Evolutionary conservation across 2,888 invertebrate species (phyloP).

Genomic region (Tyria jacobaeae): DNA sequence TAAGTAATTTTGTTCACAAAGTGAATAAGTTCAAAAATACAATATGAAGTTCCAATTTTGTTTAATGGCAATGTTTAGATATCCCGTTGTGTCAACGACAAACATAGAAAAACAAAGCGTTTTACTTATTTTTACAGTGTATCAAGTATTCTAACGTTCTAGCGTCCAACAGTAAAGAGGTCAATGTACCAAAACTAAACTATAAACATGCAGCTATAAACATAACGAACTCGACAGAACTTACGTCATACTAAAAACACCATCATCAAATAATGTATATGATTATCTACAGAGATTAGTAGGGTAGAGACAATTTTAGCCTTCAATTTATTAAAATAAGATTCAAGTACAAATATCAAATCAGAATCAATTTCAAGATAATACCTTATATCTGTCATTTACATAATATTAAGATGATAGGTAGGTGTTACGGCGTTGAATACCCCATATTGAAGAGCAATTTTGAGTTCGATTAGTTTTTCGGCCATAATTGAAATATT

Average conservation of each 20-base stretch:
- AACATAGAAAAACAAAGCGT: too few species aligned
- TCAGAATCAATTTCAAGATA: constrained; percentile 26
- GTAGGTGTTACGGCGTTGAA: constrained; percentile 18
- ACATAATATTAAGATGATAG: constrained; percentile 25
- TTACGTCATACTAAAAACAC: constrained; percentile 49
- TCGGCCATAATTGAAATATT: not conserved
- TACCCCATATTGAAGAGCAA: too few species aligned
- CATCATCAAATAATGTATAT: not conserved
- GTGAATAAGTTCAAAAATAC: too few species aligned
- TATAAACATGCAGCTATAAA: constrained; percentile 24
- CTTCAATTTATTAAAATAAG: constrained; percentile 25
- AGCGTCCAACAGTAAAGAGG: constrained; percentile 30
- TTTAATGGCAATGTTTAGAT: too few species aligned
- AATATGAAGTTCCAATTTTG: not conserved
- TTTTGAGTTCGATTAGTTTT: not conserved
- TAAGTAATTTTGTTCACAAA: too few species aligned
- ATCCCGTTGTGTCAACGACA: not conserved
- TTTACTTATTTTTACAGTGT: not conserved
- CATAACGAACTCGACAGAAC: constrained; percentile 31
- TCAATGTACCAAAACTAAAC: constrained; percentile 39
- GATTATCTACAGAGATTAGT: constrained; percentile 11
- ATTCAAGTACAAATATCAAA: constrained; percentile 13
- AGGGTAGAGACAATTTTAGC: constrained; percentile 17
- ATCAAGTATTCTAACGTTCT: constrained; percentile 1
- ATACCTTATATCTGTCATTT: constrained; percentile 22